Evolutionary conservation across 2,888 invertebrate species (phyloP), one percentile per base, ranked within the genome.

Genomic region (Chouioia cunea): DNA sequence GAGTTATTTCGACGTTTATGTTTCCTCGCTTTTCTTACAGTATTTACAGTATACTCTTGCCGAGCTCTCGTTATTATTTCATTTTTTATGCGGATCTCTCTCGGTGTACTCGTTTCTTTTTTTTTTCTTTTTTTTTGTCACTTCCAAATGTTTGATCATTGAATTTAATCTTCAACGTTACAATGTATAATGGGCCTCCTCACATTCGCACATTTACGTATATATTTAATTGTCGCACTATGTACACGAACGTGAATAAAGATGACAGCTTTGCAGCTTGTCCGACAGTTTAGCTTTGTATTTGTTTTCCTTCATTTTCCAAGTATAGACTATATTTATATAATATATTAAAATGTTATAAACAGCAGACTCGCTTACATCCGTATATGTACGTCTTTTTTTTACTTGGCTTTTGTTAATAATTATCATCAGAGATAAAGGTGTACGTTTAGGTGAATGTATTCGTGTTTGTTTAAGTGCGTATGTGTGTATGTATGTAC

Each of bases 21-120:
- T 72, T 72, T 74, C 59, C 56, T 64, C 44, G 65, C 69, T 74
- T 74, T 79, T 79, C 76, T 78, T 79, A 78, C 77, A 79, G 60
- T 79, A 79, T 79, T 76, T 79, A 79, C 78, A 79, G 74, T 64
- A 73, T 71, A 44, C 44, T 59, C 20, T n/a, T n/a, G 52, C 58
- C 59, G 52, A 65, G 67, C 52, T 70, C 46, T 66, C 48, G 63
- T 54, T 56, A 67, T 53, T 22, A 46, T 67, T 22, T 48, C 58
- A 52, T 3, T 52, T 60, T 10, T 67, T 73, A 69, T n/a, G 65
- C 56, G 60, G 56, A 65, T 69, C 65, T 43, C 57, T 44, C 43
- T 57, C 20, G 56, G 58, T 59, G 48, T 15, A 58, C 62, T 8
- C 16, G 36, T 64, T 48, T 60, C 36, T 56, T 57, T 52, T n/a